A percentile compares a stretch with the other conserved stretches of the same genome.
Conservation (phyloP, 2,888 invertebrate species). For the Xanthia icteritia region DNA sequence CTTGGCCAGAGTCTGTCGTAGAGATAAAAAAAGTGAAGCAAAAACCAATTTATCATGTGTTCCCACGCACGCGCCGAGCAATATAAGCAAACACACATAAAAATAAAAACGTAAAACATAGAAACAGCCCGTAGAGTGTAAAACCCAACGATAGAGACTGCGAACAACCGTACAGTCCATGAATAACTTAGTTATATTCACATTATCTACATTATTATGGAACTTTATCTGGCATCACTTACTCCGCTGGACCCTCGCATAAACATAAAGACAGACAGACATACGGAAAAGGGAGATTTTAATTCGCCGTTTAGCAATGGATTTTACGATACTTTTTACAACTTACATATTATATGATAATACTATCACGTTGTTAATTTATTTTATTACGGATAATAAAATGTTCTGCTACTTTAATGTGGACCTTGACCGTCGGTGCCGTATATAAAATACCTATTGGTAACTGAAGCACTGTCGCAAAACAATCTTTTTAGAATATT, state of each 20-base stretch:
- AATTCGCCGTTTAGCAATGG: constrained; percentile 82
- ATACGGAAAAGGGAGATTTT: constrained; percentile 74
- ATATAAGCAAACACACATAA: constrained; percentile 85
- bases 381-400: constrained; percentile 56
- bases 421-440: constrained; percentile 50
- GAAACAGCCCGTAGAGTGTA: constrained; percentile 86
- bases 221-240: constrained; percentile 88
- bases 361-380: constrained; percentile 57
- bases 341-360: constrained; percentile 58
- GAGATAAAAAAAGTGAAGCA: constrained; percentile 83
- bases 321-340: constrained; percentile 67
- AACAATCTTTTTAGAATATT: constrained; percentile 52
- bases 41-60: constrained; percentile 88
- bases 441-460: constrained; percentile 55
- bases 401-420: constrained; percentile 52
- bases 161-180: constrained; percentile 83
- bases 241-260: constrained; percentile 83
- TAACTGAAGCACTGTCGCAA: constrained; percentile 54
- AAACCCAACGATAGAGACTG: constrained; percentile 89
- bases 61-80: constrained; percentile 86
- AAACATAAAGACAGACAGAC: constrained; percentile 76
- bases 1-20: constrained; percentile 84
- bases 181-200: constrained; percentile 90
- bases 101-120: constrained; percentile 82
- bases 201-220: constrained; percentile 89